Evolutionary conservation across 2,113 vertebrate species (phyloP).

Genomic region (Sebastes schlegelii): DNA sequence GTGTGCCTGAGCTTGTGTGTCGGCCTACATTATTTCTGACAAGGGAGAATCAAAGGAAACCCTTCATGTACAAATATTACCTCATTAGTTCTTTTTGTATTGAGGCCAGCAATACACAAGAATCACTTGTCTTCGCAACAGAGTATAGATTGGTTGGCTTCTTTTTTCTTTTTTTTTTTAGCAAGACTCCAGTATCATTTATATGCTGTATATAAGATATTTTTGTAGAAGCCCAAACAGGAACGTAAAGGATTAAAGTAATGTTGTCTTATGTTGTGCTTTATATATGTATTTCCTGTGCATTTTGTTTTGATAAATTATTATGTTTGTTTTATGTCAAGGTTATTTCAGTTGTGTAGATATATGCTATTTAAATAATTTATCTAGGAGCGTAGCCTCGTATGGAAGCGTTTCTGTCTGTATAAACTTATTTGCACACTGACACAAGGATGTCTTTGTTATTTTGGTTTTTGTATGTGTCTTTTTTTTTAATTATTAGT

Average conservation of each 20-base stretch:
- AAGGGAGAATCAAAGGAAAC: constrained; percentile 84
- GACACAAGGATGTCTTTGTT: constrained; percentile 90
- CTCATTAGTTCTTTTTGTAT: constrained; percentile 94
- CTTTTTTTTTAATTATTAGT: constrained; percentile 86
- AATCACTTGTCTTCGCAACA: constrained; percentile 86
- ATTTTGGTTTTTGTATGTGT: constrained; percentile 79
- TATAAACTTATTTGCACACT: constrained; percentile 99
- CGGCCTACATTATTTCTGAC: constrained; percentile 82
- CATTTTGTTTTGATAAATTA: constrained; percentile 94
- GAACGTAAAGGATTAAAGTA: constrained; percentile 86
- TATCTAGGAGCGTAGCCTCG: constrained; percentile 95
- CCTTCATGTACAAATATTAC: constrained; percentile 98
- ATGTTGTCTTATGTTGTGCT: constrained; percentile 87
- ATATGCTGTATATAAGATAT: constrained; percentile 95
- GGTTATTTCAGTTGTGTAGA: constrained; percentile 95
- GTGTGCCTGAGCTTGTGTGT: constrained; percentile 78
- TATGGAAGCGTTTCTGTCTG: constrained; percentile 97
- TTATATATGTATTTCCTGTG: constrained; percentile 88
- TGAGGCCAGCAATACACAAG: constrained; percentile 86
- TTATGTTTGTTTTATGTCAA: constrained; percentile 89
- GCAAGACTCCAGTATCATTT: constrained; percentile 89
- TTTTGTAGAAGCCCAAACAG: constrained; percentile 87
- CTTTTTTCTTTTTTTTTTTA: constrained; percentile 84
- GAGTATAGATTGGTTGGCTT: constrained; percentile 86
- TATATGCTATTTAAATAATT: constrained; percentile 99